phyloP scores from a whole-genome alignment of 1,140 invertebrate genomes.

The Paracyclopina nana region DNA sequence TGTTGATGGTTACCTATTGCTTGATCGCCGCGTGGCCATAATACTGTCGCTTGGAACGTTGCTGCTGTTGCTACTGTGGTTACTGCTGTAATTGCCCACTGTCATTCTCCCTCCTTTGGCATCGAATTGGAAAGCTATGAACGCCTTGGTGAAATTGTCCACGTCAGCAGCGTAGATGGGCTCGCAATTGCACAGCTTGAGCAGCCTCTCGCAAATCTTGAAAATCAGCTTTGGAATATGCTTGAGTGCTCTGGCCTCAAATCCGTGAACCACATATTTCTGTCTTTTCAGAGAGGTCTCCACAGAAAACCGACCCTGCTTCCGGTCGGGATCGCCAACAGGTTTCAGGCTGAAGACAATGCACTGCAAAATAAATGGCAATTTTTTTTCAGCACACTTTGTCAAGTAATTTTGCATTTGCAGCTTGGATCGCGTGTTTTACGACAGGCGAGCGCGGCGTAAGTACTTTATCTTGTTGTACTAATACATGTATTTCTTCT shows the following conservation, averaged over 20 bases:
- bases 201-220: conserved; percentile 48
- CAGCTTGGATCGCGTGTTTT: no score
- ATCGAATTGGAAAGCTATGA: conserved; percentile 1
- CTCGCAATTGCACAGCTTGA: conserved; percentile 35
- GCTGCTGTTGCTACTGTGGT: not conserved
- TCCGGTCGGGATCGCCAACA: conserved; percentile 31
- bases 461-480: no score
- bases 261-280: conserved; percentile 49
- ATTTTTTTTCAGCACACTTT: no score
- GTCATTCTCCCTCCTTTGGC: not conserved
- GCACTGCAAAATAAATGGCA: no score
- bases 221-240: conserved; percentile 61
- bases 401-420: no score
- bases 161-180: conserved; percentile 16
- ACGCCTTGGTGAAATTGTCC: conserved; percentile 15
- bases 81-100: not conserved
- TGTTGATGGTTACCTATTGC: no score
- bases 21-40: not conserved
- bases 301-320: conserved; percentile 36
- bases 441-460: no score
- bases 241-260: conserved; percentile 51
- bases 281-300: conserved; percentile 49
- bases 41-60: not conserved
- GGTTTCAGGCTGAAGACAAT: conserved; percentile 21
- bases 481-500: no score